Conservation (phyloP, 2,888 invertebrate genomes). For the Apamea sordens region DNA sequence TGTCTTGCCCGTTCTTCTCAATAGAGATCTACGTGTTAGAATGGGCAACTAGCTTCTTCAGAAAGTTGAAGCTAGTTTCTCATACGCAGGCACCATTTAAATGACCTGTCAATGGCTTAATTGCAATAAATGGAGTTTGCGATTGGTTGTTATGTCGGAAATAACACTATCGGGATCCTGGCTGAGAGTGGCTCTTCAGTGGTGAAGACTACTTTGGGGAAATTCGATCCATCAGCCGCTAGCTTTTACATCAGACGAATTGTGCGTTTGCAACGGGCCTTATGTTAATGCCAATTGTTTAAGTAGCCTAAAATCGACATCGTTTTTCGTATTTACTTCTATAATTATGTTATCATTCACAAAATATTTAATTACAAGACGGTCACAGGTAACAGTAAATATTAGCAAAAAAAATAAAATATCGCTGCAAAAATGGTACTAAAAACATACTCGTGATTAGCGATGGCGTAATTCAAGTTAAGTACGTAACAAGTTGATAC, state of each 20-base stretch:
- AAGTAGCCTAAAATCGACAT: background rate
- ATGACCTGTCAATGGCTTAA: background rate
- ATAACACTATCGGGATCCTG: too few relatives aligned
- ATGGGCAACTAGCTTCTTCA: too few relatives aligned
- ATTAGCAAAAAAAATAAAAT: background rate
- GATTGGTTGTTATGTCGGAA: background rate
- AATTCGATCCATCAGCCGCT: too few relatives aligned
- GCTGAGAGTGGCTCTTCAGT: background rate
- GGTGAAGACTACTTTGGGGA: background rate
- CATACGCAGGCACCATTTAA: background rate
- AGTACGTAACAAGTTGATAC: background rate
- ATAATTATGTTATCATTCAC: background rate
- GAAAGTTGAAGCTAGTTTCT: too few relatives aligned
- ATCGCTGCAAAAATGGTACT: too few relatives aligned
- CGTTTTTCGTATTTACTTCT: background rate
- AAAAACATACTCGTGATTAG: conserved; percentile 10
- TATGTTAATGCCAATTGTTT: background rate
- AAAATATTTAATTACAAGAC: conserved; percentile 5
- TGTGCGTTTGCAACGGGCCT: background rate
- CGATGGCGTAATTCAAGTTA: background rate
- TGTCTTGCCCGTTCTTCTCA: too few relatives aligned
- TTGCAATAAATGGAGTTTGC: background rate
- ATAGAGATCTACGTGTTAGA: too few relatives aligned
- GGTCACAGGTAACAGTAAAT: background rate
- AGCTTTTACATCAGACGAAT: background rate